phyloP scores from a whole-genome alignment of 1,140 invertebrate species.

The Brachionus koreanus region DNA sequence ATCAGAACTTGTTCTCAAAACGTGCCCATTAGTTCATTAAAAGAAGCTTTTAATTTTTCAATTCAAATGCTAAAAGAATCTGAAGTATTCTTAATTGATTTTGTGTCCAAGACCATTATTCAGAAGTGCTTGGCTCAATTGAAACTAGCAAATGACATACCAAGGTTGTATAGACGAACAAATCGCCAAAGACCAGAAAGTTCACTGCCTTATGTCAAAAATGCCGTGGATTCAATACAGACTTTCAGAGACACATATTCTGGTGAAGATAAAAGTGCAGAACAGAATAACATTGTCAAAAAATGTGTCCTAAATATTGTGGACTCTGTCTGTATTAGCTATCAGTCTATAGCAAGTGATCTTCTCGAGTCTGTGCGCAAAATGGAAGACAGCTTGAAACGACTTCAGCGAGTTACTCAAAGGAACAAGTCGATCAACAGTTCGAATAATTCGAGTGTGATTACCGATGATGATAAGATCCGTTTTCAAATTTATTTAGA shows the following conservation, averaged over 20 bases:
- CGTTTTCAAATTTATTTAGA: conserved; percentile 80
- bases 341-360: conserved; percentile 73
- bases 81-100: conserved; percentile 28
- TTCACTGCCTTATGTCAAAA: neutral
- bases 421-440: conserved; percentile 48
- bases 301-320: neutral
- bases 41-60: conserved; percentile 7
- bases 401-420: conserved; percentile 78
- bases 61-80: neutral
- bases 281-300: neutral
- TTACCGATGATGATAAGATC: conserved; percentile 86
- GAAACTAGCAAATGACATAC: conserved; percentile 76
- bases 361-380: conserved; percentile 85
- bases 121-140: conserved; percentile 54
- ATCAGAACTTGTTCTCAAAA: neutral
- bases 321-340: conserved; percentile 62
- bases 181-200: conserved; percentile 67
- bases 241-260: conserved; percentile 63
- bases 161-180: conserved; percentile 82
- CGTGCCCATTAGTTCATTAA: neutral
- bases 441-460: conserved; percentile 49
- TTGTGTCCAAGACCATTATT: conserved; percentile 51
- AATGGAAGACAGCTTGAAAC: conserved; percentile 83
- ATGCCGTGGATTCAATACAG: conserved; percentile 64
- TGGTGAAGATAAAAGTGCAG: neutral